Evolutionary conservation across 2,113 vertebrate species (phyloP).

Genomic region (Catharus fuscescens): DNA sequence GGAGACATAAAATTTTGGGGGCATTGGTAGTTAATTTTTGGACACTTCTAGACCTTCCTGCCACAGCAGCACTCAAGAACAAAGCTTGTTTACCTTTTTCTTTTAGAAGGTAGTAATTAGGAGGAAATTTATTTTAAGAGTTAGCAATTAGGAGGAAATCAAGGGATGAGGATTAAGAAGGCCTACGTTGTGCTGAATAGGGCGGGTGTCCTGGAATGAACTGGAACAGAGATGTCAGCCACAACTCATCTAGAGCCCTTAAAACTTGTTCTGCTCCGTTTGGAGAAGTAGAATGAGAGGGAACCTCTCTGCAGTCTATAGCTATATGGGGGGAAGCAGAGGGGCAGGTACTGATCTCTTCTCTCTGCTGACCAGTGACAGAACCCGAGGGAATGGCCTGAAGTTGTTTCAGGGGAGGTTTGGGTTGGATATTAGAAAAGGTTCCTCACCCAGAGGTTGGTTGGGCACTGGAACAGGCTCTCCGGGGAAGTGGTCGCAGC

Average conservation of each 20-base stretch:
- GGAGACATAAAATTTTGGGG: background rate
- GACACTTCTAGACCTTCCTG: background rate
- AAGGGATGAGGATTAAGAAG: background rate
- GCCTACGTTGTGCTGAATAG: fast-evolving
- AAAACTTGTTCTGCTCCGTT: background rate
- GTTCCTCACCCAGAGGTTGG: fast-evolving
- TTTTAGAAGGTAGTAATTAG: background rate
- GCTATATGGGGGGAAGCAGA: background rate
- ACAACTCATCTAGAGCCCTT: background rate
- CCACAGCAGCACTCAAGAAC: background rate
- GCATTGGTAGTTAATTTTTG: background rate
- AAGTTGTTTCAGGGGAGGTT: fast-evolving
- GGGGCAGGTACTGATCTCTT: no score
- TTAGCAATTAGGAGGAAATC: background rate
- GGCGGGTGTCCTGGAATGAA: background rate
- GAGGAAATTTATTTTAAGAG: background rate
- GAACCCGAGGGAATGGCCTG: background rate
- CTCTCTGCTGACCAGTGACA: background rate
- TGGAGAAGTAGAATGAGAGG: background rate
- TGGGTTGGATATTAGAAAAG: background rate
- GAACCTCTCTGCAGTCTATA: no score
- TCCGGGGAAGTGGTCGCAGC: background rate
- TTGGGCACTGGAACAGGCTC: background rate
- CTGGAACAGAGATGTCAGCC: background rate
- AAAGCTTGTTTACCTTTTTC: background rate